Evolutionary conservation across 2,797 vertebrate species (phyloP).

Genomic region (Cossypha caffra): DNA sequence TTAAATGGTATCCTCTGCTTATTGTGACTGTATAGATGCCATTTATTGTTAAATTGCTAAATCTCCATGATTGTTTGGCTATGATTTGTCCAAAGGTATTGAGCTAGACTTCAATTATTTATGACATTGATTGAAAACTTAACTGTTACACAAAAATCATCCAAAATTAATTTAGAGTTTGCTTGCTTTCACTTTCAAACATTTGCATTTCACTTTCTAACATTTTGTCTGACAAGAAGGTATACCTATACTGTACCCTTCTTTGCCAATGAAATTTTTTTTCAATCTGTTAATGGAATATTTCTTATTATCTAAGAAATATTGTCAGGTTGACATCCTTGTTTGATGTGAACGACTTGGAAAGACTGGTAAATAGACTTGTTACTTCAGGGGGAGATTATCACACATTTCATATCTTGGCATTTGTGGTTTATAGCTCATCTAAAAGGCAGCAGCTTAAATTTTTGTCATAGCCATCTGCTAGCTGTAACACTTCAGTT

Average conservation of each 20-base stretch:
- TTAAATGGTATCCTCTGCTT: background rate
- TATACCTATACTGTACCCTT: background rate
- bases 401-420: background rate
- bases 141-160: background rate
- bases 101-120: background rate
- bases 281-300: background rate
- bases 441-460: background rate
- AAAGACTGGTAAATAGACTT: constrained; percentile 26
- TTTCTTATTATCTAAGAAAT: constrained; percentile 1
- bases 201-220: background rate
- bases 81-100: background rate
- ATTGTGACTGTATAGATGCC: background rate
- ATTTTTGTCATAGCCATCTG: background rate
- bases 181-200: background rate
- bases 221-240: background rate
- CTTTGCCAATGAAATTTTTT: background rate
- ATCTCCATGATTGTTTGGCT: background rate
- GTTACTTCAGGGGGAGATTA: background rate
- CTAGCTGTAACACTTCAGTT: background rate
- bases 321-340: background rate
- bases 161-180: background rate
- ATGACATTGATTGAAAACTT: background rate
- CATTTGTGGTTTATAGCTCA: background rate
- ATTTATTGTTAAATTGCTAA: background rate
- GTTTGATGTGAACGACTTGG: background rate